A percentile compares a stretch with the other conserved stretches of the same genome.
Conservation (phyloP, 2,113 vertebrate species). For the Dromas ardeola region DNA sequence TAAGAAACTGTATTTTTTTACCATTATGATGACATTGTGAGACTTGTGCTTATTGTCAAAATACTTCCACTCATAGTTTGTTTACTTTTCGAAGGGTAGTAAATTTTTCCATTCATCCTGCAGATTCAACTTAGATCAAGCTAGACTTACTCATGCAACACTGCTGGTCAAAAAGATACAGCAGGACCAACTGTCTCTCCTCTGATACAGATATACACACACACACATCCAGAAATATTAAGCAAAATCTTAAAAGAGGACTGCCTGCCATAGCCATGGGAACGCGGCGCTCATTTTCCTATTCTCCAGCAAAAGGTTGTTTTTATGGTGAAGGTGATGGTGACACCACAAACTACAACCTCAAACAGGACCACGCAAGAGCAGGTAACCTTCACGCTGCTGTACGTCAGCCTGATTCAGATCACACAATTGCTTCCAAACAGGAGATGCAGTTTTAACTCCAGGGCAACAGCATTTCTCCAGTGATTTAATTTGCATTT, state of each 20-base stretch:
- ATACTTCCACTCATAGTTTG: background rate
- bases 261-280: accelerated
- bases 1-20: background rate
- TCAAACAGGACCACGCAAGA: accelerated
- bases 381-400: background rate
- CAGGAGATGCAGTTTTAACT: background rate
- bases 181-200: background rate
- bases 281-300: accelerated
- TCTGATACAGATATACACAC: accelerated
- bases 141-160: background rate
- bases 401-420: background rate
- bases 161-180: background rate
- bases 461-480: background rate
- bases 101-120: background rate
- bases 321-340: background rate
- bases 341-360: background rate
- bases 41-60: background rate
- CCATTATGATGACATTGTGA: background rate
- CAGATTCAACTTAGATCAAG: background rate
- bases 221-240: background rate
- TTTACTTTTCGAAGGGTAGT: background rate
- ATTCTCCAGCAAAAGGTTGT: background rate
- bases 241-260: background rate
- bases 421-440: background rate
- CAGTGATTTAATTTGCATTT: background rate